A percentile compares a stretch with the other conserved stretches of the same genome.
Conservation (phyloP, 1,140 invertebrate species). For the Rhyacophila brunnea region DNA sequence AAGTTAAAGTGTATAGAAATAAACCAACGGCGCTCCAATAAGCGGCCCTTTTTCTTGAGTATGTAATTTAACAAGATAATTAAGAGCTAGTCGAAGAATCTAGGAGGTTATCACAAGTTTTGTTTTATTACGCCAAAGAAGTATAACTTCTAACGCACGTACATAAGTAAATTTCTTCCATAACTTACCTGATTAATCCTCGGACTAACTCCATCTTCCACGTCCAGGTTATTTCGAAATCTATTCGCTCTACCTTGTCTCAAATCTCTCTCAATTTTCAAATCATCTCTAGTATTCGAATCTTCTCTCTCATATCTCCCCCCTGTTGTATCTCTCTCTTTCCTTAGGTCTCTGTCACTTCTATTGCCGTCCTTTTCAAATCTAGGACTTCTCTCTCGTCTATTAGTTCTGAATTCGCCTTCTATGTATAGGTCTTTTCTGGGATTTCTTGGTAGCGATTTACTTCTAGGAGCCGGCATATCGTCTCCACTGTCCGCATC, state of each 20-base stretch:
- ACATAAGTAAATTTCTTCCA: too few species aligned
- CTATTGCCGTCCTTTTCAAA: conserved; percentile 7
- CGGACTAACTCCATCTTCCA: conserved; percentile 27
- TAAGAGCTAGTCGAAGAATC: too few species aligned
- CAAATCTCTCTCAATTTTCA: conserved; percentile 7
- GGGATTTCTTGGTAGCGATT: conserved; percentile 32
- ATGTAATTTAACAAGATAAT: too few species aligned
- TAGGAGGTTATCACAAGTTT: too few species aligned
- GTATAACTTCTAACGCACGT: too few species aligned
- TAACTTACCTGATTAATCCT: too few species aligned
- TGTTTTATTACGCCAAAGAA: too few species aligned
- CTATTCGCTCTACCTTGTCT: conserved; percentile 11
- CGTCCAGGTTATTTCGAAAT: conserved; percentile 18
- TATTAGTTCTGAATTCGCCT: conserved; percentile 13
- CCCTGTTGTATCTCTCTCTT: neutral
- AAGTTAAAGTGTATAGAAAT: too few species aligned
- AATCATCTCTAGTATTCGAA: conserved; percentile 16
- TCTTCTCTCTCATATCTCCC: conserved; percentile 19
- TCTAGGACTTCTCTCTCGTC: conserved; percentile 22
- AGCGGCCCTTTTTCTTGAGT: too few species aligned
- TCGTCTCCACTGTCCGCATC: conserved; percentile 26
- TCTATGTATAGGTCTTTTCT: conserved; percentile 23
- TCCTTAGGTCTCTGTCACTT: neutral
- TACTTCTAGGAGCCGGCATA: conserved; percentile 16
- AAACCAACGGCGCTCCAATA: too few species aligned